Conservation (phyloP, 2,888 invertebrate genomes). For the Leucania comma region DNA sequence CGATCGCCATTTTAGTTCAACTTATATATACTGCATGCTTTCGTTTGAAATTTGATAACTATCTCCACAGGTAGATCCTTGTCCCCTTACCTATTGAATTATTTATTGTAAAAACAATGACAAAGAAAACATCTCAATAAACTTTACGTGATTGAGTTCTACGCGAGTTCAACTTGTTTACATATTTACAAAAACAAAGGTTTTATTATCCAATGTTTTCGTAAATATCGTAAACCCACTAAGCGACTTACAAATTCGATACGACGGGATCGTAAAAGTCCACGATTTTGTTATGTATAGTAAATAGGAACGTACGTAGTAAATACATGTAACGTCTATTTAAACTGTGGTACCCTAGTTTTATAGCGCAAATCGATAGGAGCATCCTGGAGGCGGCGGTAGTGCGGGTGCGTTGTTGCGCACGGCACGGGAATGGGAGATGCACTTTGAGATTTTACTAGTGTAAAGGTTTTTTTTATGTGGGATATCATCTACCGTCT, state of each 20-base stretch:
- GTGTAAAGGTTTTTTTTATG: too few relatives aligned
- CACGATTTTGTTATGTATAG: slow-evolving; percentile 58
- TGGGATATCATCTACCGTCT: too few relatives aligned
- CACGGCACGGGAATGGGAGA: slow-evolving; percentile 41
- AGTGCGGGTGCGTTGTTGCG: slow-evolving; percentile 56
- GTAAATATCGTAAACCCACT: slow-evolving; percentile 72
- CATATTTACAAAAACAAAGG: too few relatives aligned
- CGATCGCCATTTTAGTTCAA: too few relatives aligned
- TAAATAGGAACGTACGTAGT: slow-evolving; percentile 54
- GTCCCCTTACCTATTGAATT: neutral
- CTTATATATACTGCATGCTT: too few relatives aligned
- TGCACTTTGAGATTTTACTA: slow-evolving; percentile 3
- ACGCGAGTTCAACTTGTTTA: neutral
- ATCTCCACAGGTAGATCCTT: neutral
- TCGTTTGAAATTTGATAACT: neutral
- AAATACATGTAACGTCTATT: slow-evolving; percentile 74
- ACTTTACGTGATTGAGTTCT: neutral
- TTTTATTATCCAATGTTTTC: slow-evolving; percentile 28
- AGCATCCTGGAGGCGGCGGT: slow-evolving; percentile 67
- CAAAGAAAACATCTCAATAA: too few relatives aligned
- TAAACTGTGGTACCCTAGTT: slow-evolving; percentile 72
- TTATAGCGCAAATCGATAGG: slow-evolving; percentile 81
- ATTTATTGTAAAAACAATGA: too few relatives aligned
- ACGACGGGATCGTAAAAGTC: slow-evolving; percentile 66
- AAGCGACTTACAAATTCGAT: slow-evolving; percentile 72